Evolutionary conservation across 1,140 invertebrate species (phyloP).

Genomic region (Cataglyphis hispanica): DNA sequence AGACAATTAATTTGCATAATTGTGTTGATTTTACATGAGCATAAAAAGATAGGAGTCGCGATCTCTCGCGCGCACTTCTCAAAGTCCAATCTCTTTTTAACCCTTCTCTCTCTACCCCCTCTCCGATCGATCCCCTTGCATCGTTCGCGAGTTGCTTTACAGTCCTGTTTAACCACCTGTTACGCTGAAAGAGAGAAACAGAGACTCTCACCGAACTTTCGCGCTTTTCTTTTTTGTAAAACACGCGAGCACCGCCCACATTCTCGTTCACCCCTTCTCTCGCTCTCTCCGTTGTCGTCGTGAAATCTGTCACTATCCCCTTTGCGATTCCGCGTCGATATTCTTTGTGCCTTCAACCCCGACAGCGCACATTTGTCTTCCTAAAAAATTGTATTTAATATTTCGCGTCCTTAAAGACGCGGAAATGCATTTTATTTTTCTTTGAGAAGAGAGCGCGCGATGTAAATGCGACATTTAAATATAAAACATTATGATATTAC

Average conservation of each 20-base stretch:
- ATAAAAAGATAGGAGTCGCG: constrained; percentile 13
- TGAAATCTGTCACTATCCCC: neutral
- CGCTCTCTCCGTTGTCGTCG: neutral
- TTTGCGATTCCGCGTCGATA: neutral
- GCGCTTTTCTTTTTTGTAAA: constrained; percentile 81
- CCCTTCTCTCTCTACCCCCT: constrained; percentile 13
- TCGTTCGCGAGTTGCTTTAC: constrained; percentile 77
- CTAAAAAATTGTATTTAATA: too few relatives aligned
- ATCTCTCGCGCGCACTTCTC: constrained; percentile 4
- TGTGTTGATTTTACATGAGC: neutral
- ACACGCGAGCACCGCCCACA: constrained; percentile 76
- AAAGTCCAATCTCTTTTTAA: constrained; percentile 54
- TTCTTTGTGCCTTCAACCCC: neutral
- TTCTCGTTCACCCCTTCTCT: constrained; percentile 11
- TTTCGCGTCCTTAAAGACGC: too few relatives aligned
- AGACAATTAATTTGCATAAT: constrained; percentile 29
- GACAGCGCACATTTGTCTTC: too few relatives aligned
- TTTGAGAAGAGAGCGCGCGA: too few relatives aligned
- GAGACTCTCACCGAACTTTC: constrained; percentile 78
- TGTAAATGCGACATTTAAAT: too few relatives aligned
- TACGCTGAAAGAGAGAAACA: constrained; percentile 75
- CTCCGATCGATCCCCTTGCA: neutral
- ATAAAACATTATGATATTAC: too few relatives aligned
- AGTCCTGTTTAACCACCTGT: constrained; percentile 84
- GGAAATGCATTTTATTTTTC: too few relatives aligned